Evolutionary conservation across 2,113 vertebrate genomes (phyloP), one percentile per base, ranked within the genome.

Genomic region (Odontophorus gujanensis): DNA sequence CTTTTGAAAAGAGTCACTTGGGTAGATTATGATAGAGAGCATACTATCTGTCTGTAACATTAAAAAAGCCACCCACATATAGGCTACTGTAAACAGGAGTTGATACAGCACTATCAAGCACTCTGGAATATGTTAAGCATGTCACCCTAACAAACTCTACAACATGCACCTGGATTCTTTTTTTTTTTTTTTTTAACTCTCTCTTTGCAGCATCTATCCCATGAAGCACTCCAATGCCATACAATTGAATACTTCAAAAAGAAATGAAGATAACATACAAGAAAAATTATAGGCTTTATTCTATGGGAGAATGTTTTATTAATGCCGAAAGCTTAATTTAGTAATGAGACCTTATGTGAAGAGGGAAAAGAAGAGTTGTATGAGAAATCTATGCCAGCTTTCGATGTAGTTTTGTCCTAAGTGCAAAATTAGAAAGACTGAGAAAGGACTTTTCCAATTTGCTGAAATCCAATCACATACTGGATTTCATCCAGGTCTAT

Each of bases 371-470:
- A n/a, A n/a, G n/a, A n/a, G 69, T 67, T 18, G 16, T 18, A 69
- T 82, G 42, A 93, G 66, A 32, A 79, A 89, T 16, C 74, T 78
- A 6, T 38, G 91, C 42, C 61, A 73, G 71, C 73, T 95, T 96
- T 93, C 94, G 6, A 66, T 89, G 90, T 65, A 83, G 72, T 85
- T 86, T 71, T 80, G 87, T 81, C 81, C 89, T 77, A 88, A 69
- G 94, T 95, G 91, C 87, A 90, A 95, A 97, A 9, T 55, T 92
- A 80, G 95, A 92, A 96, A 88, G 95, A 88, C 91, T 95, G 85
- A 59, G 86, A 92, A 93, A 96, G 91, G 94, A 88, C 68, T 92
- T 95, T 81, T 93, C 92, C 96, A 95, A 90, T 81, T 93, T 61
- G 94, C 15, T 94, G 97, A 97, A 97, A 97, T 68, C 65, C 63